phyloP scores from a whole-genome alignment of 2,888 invertebrate species.

The Hyposoter didymator region DNA sequence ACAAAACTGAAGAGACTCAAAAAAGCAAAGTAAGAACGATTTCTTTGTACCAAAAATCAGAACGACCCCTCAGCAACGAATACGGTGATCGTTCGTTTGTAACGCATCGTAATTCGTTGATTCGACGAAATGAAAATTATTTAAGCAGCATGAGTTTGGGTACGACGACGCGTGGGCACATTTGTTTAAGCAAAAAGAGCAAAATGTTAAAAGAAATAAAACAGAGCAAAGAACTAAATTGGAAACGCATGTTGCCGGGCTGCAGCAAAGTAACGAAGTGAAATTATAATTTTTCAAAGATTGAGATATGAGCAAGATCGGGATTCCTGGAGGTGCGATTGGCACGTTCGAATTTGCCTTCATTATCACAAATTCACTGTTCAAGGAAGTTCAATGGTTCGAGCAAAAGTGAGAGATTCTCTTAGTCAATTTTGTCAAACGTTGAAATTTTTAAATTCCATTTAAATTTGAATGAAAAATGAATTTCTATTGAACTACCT shows the following conservation, averaged over 20 bases:
- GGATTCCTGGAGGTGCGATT: conserved; percentile 22
- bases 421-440: background rate
- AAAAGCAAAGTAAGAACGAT: too few relatives aligned
- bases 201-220: conserved; percentile 24
- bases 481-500: conserved; percentile 19
- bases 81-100: background rate
- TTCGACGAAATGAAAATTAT: conserved; percentile 19
- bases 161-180: conserved; percentile 78
- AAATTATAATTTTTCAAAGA: background rate
- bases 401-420: background rate
- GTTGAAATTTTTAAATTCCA: conserved; percentile 1
- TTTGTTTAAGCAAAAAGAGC: conserved; percentile 51
- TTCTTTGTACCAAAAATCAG: too few relatives aligned
- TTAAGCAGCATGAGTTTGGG: conserved; percentile 80
- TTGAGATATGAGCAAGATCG: background rate
- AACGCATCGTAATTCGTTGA: conserved; percentile 28
- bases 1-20: too few relatives aligned
- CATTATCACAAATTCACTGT: conserved; percentile 18
- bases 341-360: conserved; percentile 14
- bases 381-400: conserved; percentile 22
- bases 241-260: conserved; percentile 48
- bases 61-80: conserved; percentile 16
- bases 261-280: conserved; percentile 40
- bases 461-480: background rate
- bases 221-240: conserved; percentile 28